Evolutionary conservation across 1,140 invertebrate species (phyloP).

Genomic region (Trigoniulus corallinus): DNA sequence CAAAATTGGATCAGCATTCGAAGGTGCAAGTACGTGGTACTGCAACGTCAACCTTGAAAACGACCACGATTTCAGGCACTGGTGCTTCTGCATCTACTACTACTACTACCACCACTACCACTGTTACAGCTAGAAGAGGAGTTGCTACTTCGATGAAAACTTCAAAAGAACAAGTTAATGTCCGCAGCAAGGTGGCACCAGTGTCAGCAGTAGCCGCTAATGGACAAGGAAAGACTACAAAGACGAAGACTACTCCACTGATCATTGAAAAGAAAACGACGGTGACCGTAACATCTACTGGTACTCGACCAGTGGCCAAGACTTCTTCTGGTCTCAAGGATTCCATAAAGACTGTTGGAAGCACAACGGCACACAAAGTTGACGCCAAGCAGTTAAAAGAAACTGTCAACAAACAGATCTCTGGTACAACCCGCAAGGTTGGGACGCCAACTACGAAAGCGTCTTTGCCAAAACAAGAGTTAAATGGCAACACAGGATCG

Average conservation of each 20-base stretch:
- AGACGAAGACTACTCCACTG: background rate
- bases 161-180: background rate
- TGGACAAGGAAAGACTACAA: background rate
- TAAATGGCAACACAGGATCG: background rate
- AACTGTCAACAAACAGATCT: slow-evolving; percentile 1
- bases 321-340: background rate
- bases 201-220: background rate
- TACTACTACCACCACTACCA: slow-evolving; percentile 6
- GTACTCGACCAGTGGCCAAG: background rate
- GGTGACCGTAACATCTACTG: background rate
- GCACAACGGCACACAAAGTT: background rate
- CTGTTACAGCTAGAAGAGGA: slow-evolving; percentile 1
- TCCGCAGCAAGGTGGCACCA: too few species aligned
- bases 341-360: background rate
- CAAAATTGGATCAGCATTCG: background rate
- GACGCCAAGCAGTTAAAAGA: slow-evolving; percentile 5
- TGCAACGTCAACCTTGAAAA: slow-evolving; percentile 4
- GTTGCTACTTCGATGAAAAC: slow-evolving; percentile 5
- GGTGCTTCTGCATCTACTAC: background rate
- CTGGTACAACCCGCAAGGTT: background rate
- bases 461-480: background rate
- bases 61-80: slow-evolving; percentile 1
- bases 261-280: slow-evolving; percentile 3
- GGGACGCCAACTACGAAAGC: background rate
- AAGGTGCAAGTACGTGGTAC: background rate